Evolutionary conservation across 2,888 invertebrate genomes (phyloP), one percentile per base, ranked within the genome.

Genomic region (Stegana nigrithorax): DNA sequence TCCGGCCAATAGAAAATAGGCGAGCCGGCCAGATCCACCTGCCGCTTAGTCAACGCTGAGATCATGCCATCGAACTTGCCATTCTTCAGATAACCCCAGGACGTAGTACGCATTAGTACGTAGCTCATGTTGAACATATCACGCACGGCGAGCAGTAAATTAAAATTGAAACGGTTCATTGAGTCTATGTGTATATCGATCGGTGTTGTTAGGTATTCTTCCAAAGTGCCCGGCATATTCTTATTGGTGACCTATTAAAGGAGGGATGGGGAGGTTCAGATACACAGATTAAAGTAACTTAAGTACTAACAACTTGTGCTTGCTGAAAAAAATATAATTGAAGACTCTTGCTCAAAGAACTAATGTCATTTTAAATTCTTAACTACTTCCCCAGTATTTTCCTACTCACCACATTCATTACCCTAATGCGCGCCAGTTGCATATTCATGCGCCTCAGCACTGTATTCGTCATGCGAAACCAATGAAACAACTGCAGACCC

Each of bases 1-100:
- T 92, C 91, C n/a, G 85, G 78, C 74, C 90, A 88, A 78, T 89
- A 89, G 84, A 91, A 89, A 53, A 90, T 84, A 0, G 91, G 90
- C 0, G 91, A 88, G n/a, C 89, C 90, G 0, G 91, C 90, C 64
- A 92, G 88, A 74, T 92, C 92, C 0, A 90, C 87, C 66, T 88
- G 86, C 23, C 84, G 85, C 21, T 87, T 84, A 71, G 89, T 87
- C 69, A 91, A 81, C 1, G 89, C 85, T 3, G 90, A 89, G 60
- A 91, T 89, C 86, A 91, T 85, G 7, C 91, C 91, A 71, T 91
- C 90, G 73, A 89, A 91, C 62, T 87, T 87, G n/a, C 89, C 89
- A 60, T 86, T 87, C 59, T 86, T 85, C 60, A 85, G 70, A 73
- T 91, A 91, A 1, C 91, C 91, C 91, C 91, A 91, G 1, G 90